A percentile compares a stretch with the other conserved stretches of the same genome.
Evolutionary conservation across 2,888 invertebrate species (phyloP).

Genomic region (Melanophora roralis): DNA sequence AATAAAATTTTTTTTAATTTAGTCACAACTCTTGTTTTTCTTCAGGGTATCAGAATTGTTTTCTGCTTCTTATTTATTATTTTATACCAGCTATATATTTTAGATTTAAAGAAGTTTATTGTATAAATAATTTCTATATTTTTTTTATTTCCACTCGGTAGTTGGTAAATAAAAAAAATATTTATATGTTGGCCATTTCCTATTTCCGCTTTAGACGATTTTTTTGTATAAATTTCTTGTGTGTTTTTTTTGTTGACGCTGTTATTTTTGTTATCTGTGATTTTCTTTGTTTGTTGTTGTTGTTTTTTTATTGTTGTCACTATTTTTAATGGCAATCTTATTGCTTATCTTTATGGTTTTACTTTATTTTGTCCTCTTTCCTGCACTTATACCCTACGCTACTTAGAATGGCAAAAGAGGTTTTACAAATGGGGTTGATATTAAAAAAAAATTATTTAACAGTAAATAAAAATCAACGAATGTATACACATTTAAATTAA

Average conservation of each 20-base stretch:
- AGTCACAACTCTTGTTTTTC: neutral
- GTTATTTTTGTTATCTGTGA: constrained; percentile 10
- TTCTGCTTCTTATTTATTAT: constrained; percentile 22
- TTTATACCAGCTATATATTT: constrained; percentile 43
- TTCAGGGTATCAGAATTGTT: neutral
- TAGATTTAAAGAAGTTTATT: constrained; percentile 35
- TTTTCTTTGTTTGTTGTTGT: neutral
- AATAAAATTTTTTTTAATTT: neutral
- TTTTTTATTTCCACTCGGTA: neutral
- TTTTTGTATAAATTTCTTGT: neutral
- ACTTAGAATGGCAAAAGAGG: too few relatives aligned
- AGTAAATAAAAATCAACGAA: too few relatives aligned
- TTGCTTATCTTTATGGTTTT: constrained; percentile 7
- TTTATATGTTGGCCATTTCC: constrained; percentile 56
- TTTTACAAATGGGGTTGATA: too few relatives aligned
- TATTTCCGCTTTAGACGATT: constrained; percentile 37
- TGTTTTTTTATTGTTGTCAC: neutral
- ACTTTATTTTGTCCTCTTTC: neutral
- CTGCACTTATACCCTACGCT: too few relatives aligned
- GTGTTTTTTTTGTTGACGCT: neutral
- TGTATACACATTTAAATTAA: too few relatives aligned
- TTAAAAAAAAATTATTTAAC: too few relatives aligned
- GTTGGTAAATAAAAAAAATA: neutral
- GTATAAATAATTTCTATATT: constrained; percentile 14
- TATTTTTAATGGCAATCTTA: constrained; percentile 16